phyloP scores from a whole-genome alignment of 2,888 invertebrate genomes.

The Drosophila neotestacea region DNA sequence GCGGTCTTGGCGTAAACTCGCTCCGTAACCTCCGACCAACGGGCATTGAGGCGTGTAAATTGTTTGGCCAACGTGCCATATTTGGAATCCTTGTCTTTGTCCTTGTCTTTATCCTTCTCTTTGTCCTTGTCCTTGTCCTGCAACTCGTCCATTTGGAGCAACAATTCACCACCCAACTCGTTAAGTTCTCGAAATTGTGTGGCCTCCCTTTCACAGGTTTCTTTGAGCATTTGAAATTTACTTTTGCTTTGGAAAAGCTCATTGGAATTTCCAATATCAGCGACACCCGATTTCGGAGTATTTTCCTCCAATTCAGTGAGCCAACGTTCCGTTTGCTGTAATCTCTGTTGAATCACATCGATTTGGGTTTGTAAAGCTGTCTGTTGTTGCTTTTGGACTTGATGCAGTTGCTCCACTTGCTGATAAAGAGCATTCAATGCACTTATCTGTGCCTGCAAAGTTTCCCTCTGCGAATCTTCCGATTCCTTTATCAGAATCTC shows the following conservation, averaged over 20 bases:
- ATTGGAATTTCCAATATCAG: conserved; percentile 88
- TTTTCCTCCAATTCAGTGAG: conserved; percentile 88
- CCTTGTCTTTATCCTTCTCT: conserved; percentile 70
- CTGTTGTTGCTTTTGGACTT: conserved; percentile 76
- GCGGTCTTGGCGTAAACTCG: conserved; percentile 89
- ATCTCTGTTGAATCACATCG: conserved; percentile 78
- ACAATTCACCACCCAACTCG: conserved; percentile 89
- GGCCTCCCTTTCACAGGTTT: conserved; percentile 89
- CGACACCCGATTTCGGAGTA: conserved; percentile 87
- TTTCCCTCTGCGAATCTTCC: conserved; percentile 74
- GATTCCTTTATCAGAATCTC: conserved; percentile 84
- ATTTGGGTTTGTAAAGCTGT: conserved; percentile 78
- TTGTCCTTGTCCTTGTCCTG: conserved; percentile 71
- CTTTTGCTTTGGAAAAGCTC: conserved; percentile 90
- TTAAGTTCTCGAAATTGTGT: conserved; percentile 89
- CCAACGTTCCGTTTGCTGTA: conserved; percentile 87
- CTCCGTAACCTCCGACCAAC: conserved; percentile 90
- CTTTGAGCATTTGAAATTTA: conserved; percentile 90
- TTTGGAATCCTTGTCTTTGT: conserved; percentile 82
- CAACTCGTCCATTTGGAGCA: conserved; percentile 87
- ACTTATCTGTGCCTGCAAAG: conserved; percentile 77
- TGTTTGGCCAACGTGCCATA: conserved; percentile 88
- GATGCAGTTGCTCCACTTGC: conserved; percentile 80
- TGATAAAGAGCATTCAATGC: conserved; percentile 82
- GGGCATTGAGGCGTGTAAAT: conserved; percentile 89